Evolutionary conservation across 2,113 vertebrate species (phyloP), one percentile per base, ranked within the genome.

Genomic region (Antigone vipio): DNA sequence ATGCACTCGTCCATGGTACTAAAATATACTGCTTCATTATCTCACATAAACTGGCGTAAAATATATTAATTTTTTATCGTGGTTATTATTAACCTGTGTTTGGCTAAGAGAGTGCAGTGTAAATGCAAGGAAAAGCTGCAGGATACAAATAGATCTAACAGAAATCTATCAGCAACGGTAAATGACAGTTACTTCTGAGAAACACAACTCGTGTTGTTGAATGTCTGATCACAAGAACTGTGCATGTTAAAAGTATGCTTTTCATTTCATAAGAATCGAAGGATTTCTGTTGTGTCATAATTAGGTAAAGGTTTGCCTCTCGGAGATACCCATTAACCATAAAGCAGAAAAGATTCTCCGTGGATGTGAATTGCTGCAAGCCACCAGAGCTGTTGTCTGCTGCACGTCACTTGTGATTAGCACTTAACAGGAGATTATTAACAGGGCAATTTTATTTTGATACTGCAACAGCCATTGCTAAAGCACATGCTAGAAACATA

Each of bases 171-270:
- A 1, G 40, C 19, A 60, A 3, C 5, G 22, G n/a, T 42, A 53
- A 92, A 15, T 9, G 29, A 55, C 45, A 30, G 11, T 30, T 22
- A 22, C 26, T 62, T 78, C 56, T 75, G 47, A 58, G 29, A 69
- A 93, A 55, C 6, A 44, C 22, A 18, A 1, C 1, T 0, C 2
- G 30, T n/a, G n/a, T 11, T 32, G 32, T 24, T 52, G n/a, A 32
- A 59, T 15, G 16, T 29, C 23, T 73, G 60, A 50, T 42, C 80
- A 53, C 49, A 53, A 75, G 15, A 78, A 15, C 18, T 2, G 4
- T 4, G 29, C 4, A 7, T 1, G 0, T 45, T 38, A 24, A 4
- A 9, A 86, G 60, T 5, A 27, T 12, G 3, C 7, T 83, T 90
- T 60, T 78, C 10, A 21, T 55, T 55, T 52, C 63, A 19, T 22